Evolutionary conservation across 2,797 vertebrate species (phyloP).

Genomic region (Cynodonichthys magdalenae): DNA sequence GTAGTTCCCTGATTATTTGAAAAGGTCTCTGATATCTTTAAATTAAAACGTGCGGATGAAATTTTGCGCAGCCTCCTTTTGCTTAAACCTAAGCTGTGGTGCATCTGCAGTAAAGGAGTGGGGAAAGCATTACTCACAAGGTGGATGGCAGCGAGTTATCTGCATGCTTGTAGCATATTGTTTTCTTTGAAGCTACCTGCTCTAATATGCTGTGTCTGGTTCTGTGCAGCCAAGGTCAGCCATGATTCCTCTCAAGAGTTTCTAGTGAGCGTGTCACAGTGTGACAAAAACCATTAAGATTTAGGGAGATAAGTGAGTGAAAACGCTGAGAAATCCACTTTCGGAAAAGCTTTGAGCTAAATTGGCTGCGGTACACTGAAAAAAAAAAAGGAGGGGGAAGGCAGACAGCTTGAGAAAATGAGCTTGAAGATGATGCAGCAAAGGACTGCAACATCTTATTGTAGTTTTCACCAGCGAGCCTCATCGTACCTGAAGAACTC

Average conservation of each 20-base stretch:
- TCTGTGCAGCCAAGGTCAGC: conserved; percentile 65
- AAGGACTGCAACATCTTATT: conserved; percentile 27
- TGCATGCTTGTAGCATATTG: conserved; percentile 20
- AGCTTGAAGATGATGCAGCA: conserved; percentile 35
- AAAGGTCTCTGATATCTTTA: conserved; percentile 25
- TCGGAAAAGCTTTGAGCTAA: conserved; percentile 65
- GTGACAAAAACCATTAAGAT: conserved; percentile 82
- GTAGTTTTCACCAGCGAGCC: conserved; percentile 29
- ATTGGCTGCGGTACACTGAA: conserved; percentile 62
- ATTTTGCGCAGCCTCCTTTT: conserved; percentile 1
- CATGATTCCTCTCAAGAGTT: conserved; percentile 45
- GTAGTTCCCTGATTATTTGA: conserved; percentile 7
- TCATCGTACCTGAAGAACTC: conserved; percentile 29
- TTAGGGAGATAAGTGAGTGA: conserved; percentile 64
- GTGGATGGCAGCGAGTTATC: conserved; percentile 6
- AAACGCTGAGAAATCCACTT: conserved; percentile 74
- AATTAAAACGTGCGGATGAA: conserved; percentile 11
- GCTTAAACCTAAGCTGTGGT: conserved; percentile 19
- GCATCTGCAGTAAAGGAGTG: not conserved
- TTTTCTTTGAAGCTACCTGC: conserved; percentile 41
- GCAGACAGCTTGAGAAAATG: conserved; percentile 33
- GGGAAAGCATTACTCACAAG: conserved; percentile 1
- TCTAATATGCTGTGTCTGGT: conserved; percentile 17
- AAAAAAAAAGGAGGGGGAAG: not conserved
- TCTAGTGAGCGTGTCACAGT: conserved; percentile 54